These are phyloP conservation scores for Ameiurus melas DNA, from an alignment of 2,113 vertebrate species.

Conservation along the genomic window DNA sequence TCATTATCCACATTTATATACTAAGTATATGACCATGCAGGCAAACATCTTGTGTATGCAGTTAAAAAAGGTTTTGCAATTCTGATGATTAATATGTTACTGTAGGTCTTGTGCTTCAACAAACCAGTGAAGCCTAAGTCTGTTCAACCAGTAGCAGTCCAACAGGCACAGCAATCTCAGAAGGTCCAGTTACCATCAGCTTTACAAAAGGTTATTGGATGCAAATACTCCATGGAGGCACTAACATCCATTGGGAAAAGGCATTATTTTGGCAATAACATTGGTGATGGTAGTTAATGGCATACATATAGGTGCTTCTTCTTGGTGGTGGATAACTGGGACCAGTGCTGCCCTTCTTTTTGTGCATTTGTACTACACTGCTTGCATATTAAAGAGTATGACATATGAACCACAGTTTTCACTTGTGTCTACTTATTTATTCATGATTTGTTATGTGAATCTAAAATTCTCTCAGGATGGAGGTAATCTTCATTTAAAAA, in stretches of 20 bases:
- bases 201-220: slow-evolving; percentile 52
- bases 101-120: slow-evolving; percentile 42
- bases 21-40: background rate
- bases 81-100: slow-evolving; percentile 20
- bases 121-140: slow-evolving; percentile 8
- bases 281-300: too few species aligned
- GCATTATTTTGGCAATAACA: too few species aligned
- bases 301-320: too few species aligned
- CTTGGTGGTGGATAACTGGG: slow-evolving; percentile 18
- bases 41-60: background rate
- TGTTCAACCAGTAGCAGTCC: slow-evolving; percentile 8
- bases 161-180: slow-evolving; percentile 52
- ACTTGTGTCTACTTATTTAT: background rate
- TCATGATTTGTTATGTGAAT: background rate
- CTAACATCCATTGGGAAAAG: too few species aligned
- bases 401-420: background rate
- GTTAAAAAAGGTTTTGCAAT: background rate
- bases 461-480: background rate
- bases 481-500: background rate
- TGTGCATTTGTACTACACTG: background rate
- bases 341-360: background rate
- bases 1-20: too few species aligned
- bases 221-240: background rate
- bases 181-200: slow-evolving; percentile 42
- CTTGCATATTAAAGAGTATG: background rate